phyloP scores from a whole-genome alignment of 37 sponge, comb jelly and placozoan species.

The Crambe crambe region DNA sequence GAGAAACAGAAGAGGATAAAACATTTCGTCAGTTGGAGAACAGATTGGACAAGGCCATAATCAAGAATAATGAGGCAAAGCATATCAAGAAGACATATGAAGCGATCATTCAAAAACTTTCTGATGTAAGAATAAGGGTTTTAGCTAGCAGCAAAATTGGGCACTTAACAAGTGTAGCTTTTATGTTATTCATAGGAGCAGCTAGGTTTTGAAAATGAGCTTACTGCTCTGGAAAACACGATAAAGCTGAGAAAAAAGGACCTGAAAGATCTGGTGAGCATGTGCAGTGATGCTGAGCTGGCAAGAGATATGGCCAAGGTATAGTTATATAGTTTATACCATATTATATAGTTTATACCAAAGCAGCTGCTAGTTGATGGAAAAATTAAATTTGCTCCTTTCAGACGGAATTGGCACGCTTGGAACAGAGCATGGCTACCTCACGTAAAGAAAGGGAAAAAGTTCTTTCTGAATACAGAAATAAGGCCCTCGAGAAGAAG shows the following conservation, averaged over 20 bases:
- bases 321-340: background rate
- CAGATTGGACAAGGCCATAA: conserved; percentile 88
- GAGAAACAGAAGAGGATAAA: conserved; percentile 69
- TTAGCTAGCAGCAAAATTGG: too few relatives aligned
- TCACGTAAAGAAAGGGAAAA: conserved; percentile 84
- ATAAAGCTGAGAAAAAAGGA: conserved; percentile 79
- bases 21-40: conserved; percentile 87
- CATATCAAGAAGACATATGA: conserved; percentile 94
- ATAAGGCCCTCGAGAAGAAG: conserved; percentile 94
- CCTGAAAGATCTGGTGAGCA: conserved; percentile 74
- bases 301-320: conserved; percentile 94
- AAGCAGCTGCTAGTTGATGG: too few relatives aligned
- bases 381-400: too few relatives aligned
- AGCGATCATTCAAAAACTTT: conserved; percentile 79
- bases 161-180: too few relatives aligned
- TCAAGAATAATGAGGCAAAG: conserved; percentile 87
- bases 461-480: conserved; percentile 78
- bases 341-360: too few relatives aligned
- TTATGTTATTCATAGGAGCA: conserved; percentile 83
- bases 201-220: conserved; percentile 91
- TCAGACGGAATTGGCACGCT: conserved; percentile 64
- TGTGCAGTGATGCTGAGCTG: conserved; percentile 87
- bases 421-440: conserved; percentile 75
- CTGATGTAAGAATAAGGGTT: conserved; percentile 71
- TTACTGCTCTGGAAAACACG: conserved; percentile 82